These are phyloP conservation scores for Physeter macrocephalus DNA, from an alignment of 2,113 vertebrate species.

Conservation along the genomic window DNA sequence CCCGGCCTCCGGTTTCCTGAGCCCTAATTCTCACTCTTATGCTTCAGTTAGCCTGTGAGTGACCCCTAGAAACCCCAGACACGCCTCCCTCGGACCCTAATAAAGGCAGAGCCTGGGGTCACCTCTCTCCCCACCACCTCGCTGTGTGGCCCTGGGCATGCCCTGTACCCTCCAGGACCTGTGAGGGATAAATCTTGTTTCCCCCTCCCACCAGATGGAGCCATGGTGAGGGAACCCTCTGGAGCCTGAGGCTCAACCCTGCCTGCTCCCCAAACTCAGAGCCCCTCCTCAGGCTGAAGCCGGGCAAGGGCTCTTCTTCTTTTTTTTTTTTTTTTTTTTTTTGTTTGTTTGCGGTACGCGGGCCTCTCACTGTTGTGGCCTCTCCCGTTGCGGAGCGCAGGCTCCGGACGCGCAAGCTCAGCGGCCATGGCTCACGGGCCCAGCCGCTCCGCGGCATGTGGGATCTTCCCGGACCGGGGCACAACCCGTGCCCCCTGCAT, in stretches of 20 bases:
- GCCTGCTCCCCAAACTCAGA: background rate
- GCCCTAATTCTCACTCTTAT: background rate
- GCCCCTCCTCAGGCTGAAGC: background rate
- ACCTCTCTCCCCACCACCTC: too few relatives aligned
- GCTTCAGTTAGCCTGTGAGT: background rate
- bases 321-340: too few relatives aligned
- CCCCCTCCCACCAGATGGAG: accelerated
- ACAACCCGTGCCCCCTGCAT: too few relatives aligned
- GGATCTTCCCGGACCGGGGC: too few relatives aligned
- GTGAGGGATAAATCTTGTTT: background rate
- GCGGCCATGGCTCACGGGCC: too few relatives aligned
- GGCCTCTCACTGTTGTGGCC: too few relatives aligned
- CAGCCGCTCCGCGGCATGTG: too few relatives aligned
- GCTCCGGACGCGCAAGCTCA: too few relatives aligned
- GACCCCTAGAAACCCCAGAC: background rate
- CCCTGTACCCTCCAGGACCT: background rate
- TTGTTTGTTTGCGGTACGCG: too few relatives aligned
- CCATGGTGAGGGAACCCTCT: background rate
- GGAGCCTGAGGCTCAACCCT: background rate
- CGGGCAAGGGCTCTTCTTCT: background rate
- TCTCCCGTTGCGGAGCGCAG: too few relatives aligned
- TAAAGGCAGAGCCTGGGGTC: background rate
- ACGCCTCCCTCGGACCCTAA: background rate
- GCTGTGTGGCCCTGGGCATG: background rate
- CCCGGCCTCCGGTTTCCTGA: background rate